Conservation (phyloP, 2,797 vertebrate species). For the Pelodytes ibericus region DNA sequence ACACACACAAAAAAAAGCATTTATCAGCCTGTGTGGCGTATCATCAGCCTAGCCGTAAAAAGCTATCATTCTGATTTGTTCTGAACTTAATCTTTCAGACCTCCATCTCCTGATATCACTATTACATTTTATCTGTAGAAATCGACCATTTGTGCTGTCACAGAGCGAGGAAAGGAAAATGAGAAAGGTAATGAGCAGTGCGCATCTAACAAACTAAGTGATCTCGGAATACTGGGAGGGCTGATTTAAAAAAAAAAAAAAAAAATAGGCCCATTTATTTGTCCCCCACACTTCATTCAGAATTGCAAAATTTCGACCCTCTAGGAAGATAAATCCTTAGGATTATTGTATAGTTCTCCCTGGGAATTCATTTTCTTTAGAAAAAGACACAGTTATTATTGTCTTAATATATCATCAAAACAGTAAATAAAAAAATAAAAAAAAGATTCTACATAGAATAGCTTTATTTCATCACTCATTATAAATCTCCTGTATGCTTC, state of each 20-base stretch:
- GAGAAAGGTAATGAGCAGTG: constrained; percentile 48
- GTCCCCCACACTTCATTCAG: constrained; percentile 56
- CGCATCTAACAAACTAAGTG: constrained; percentile 63
- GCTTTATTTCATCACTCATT: constrained; percentile 36
- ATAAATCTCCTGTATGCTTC: constrained; percentile 23
- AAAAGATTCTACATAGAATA: constrained; percentile 26
- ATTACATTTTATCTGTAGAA: constrained; percentile 50
- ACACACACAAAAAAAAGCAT: too few relatives aligned
- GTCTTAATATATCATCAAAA: constrained; percentile 61
- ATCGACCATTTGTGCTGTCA: constrained; percentile 51
- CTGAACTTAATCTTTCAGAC: constrained; percentile 61
- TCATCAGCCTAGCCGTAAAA: constrained; percentile 55
- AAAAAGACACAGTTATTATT: constrained; percentile 51
- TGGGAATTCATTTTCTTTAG: constrained; percentile 23
- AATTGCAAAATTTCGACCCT: constrained; percentile 40
- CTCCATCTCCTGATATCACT: constrained; percentile 55
- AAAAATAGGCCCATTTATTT: too few relatives aligned
- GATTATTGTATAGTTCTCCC: constrained; percentile 10
- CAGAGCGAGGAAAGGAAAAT: constrained; percentile 33
- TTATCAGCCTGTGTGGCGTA: constrained; percentile 25
- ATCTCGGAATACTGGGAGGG: constrained; percentile 50
- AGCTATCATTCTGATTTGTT: constrained; percentile 61
- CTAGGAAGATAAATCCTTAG: constrained; percentile 40
- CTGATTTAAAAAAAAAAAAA: too few relatives aligned
- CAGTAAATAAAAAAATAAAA: constrained; percentile 57